phyloP scores from a whole-genome alignment of 2,113 vertebrate species.

The Peromyscus leucopus region DNA sequence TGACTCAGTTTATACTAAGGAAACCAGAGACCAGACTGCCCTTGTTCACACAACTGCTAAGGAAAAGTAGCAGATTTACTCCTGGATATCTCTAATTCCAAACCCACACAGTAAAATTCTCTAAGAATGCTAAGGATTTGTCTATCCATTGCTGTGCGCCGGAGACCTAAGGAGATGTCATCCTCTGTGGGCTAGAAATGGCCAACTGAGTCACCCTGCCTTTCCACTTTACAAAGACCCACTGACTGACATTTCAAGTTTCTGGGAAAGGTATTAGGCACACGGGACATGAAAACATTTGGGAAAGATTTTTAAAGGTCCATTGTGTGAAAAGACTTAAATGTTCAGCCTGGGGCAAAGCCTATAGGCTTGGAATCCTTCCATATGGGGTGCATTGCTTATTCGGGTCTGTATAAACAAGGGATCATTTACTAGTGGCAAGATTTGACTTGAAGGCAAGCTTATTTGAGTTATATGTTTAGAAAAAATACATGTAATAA shows the following conservation, averaged over 20 bases:
- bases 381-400: neutral
- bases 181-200: neutral
- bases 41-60: neutral
- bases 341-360: neutral
- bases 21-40: neutral
- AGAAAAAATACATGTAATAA: neutral
- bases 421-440: neutral
- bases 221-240: neutral
- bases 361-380: neutral
- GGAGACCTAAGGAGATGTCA: neutral
- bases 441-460: neutral
- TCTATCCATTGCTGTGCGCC: neutral
- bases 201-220: neutral
- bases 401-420: neutral
- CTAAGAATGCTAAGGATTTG: neutral
- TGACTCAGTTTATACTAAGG: neutral
- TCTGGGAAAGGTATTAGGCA: neutral
- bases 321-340: neutral
- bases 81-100: neutral
- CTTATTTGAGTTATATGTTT: neutral
- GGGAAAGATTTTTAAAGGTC: neutral
- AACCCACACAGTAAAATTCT: neutral
- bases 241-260: neutral
- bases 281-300: neutral
- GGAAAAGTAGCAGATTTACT: neutral